Base-by-base conservation (phyloP, 2,888 invertebrate genomes). In the Asteroscopus sphinx region DNA sequence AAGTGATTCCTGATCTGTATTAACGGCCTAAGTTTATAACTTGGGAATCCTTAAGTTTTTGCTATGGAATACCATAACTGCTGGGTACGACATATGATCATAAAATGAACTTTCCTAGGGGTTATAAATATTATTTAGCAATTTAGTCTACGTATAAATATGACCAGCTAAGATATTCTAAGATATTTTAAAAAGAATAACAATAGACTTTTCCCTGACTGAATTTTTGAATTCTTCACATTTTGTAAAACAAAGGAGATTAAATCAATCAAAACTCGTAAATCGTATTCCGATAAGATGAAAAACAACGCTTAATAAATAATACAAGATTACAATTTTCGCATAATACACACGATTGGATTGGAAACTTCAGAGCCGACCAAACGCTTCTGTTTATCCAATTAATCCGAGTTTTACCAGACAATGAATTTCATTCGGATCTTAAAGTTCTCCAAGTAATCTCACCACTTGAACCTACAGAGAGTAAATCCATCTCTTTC, bases 401-500 rank as follows among this genome's bases (percentile, higher is more conserved):
- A 87, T 86, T 86, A 85, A 85, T 83, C 77, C 51, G 60, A 79
- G 72, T 80, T 79, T 76, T 76, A 81, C 68, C 75, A 83, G 81
- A 79, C 78, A 83, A 84, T 83, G 76, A 82, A 83, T 79, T 86
- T 80, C 70, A 78, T 81, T 81, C 74, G 69, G 70, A 77, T 80
- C 78, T 70, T 75, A 79, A 82, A 85, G 74, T 85, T 82, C 69
- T 72, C 72, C 68, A 83, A 85, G 81, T 81, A 86, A 85, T 85
- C 79, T 80, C 61, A 53, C 36, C 37, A 59, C 51, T 73, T 58
- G 56, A 80, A 73, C 75, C 71, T 74, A 65, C 67, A 48, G 68
- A 64, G 65, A 62, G 42, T 78, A 60, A 36, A 30, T 39, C 72
- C 44, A 53, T 79, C 80, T 74, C 76, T 49, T 70, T 80, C 63